Conservation (phyloP, 2,888 invertebrate species). For the Acleris holmiana region DNA sequence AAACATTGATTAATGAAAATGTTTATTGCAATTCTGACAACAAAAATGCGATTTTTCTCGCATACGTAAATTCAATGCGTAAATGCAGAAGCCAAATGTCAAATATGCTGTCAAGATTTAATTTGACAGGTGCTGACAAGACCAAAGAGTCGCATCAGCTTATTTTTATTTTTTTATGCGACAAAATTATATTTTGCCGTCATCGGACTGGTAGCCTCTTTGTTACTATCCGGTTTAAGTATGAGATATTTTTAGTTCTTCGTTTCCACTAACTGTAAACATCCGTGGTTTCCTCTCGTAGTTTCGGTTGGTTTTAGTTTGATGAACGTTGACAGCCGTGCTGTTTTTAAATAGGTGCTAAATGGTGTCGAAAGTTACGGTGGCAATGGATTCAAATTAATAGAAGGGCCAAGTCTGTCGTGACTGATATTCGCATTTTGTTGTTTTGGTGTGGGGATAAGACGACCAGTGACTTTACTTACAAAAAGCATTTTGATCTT, state of each 20-base stretch:
- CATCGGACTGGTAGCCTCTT: conserved; percentile 13
- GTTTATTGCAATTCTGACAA: not conserved
- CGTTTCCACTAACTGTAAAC: not conserved
- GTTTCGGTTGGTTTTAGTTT: conserved; percentile 16
- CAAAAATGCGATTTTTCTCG: conserved; percentile 1
- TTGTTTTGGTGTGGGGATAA: too few relatives aligned
- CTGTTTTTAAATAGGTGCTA: conserved; percentile 34
- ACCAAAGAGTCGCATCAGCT: conserved; percentile 43
- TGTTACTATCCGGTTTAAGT: not conserved
- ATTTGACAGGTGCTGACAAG: conserved; percentile 58
- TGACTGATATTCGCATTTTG: too few relatives aligned
- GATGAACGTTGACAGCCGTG: conserved; percentile 25
- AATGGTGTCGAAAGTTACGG: conserved; percentile 19
- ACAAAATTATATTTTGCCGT: conserved; percentile 36
- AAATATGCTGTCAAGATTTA: conserved; percentile 39
- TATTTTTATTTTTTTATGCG: conserved; percentile 49
- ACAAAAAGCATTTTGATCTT: too few relatives aligned
- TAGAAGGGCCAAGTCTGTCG: too few relatives aligned
- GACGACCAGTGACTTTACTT: too few relatives aligned
- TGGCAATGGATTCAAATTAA: not conserved
- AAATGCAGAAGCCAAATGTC: conserved; percentile 22
- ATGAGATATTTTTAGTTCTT: conserved; percentile 18
- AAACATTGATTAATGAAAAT: not conserved
- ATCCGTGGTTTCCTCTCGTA: conserved; percentile 8
- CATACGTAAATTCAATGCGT: conserved; percentile 5